phyloP scores from a whole-genome alignment of 64 coral and sea anemone genomes.

The Porites australiensis region DNA sequence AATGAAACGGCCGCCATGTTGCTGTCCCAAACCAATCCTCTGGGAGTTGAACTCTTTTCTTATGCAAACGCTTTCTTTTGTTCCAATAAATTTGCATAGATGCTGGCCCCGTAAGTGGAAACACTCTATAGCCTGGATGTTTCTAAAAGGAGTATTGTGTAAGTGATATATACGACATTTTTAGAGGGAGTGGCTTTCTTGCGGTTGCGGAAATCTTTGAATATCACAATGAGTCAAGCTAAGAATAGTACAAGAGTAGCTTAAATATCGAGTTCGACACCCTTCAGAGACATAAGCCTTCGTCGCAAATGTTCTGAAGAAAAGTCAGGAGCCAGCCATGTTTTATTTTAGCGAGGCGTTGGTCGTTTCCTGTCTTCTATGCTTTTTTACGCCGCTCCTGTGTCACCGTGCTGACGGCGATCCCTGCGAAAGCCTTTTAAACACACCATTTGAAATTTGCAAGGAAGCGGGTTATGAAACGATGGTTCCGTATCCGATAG shows the following conservation, averaged over 20 bases:
- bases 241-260: background rate
- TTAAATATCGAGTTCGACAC: background rate
- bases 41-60: too few relatives aligned
- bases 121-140: too few relatives aligned
- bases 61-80: too few relatives aligned
- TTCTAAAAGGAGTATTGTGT: too few relatives aligned
- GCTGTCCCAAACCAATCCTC: too few relatives aligned
- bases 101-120: too few relatives aligned
- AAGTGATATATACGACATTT: too few relatives aligned
- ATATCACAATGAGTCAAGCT: too few relatives aligned
- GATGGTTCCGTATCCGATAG: background rate
- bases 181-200: too few relatives aligned
- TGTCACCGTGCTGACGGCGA: background rate
- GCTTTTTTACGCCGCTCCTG: background rate
- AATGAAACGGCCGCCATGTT: too few relatives aligned
- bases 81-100: too few relatives aligned
- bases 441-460: slow-evolving; percentile 14
- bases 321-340: background rate
- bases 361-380: background rate
- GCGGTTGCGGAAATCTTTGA: too few relatives aligned
- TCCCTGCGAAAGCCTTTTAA: slow-evolving; percentile 7
- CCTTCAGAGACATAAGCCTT: background rate
- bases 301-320: background rate
- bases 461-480: slow-evolving; percentile 4
- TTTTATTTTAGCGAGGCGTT: background rate